Evolutionary conservation across 53 echinoderm and acorn worm species (phyloP), one percentile per base, ranked within the genome.

Genomic region (Echinarachnius parma): DNA sequence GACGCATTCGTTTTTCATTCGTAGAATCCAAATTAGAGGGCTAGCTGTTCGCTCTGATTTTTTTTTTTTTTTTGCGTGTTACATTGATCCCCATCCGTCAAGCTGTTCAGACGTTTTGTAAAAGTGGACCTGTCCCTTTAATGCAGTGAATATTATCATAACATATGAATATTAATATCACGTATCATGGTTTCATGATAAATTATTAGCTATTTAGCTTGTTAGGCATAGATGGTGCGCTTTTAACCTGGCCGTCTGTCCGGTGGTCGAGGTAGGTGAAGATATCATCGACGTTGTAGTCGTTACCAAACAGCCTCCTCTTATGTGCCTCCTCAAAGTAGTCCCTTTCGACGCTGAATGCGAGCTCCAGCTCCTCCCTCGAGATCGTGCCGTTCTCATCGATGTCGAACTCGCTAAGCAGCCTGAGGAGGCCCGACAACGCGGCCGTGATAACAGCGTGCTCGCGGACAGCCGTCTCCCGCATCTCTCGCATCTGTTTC

Each of bases 181-280:
- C n/a, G n/a, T n/a, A n/a, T n/a, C n/a, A n/a, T n/a, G n/a, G n/a
- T n/a, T n/a, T n/a, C n/a, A n/a, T n/a, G n/a, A n/a, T n/a, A n/a
- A n/a, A n/a, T n/a, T n/a, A n/a, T n/a, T n/a, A n/a, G n/a, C n/a
- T n/a, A n/a, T n/a, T n/a, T n/a, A n/a, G n/a, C n/a, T n/a, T n/a
- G n/a, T n/a, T n/a, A n/a, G n/a, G n/a, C n/a, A n/a, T n/a, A n/a
- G n/a, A n/a, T n/a, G n/a, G n/a, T n/a, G n/a, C n/a, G n/a, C n/a
- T n/a, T n/a, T n/a, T n/a, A n/a, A 94, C 94, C 90, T 79, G 65
- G 18, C 62, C 90, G 42, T 94, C 87, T 2, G 53, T 15, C 36
- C 87, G 83, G 16, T 58, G 46, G 53, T 94, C 87, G 58, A 94
- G 31, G 48, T 48, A 77, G 15, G 87, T 78, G 34, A 94, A 94